phyloP scores from a whole-genome alignment of 2,113 vertebrate species.

The Barnardius zonarius region DNA sequence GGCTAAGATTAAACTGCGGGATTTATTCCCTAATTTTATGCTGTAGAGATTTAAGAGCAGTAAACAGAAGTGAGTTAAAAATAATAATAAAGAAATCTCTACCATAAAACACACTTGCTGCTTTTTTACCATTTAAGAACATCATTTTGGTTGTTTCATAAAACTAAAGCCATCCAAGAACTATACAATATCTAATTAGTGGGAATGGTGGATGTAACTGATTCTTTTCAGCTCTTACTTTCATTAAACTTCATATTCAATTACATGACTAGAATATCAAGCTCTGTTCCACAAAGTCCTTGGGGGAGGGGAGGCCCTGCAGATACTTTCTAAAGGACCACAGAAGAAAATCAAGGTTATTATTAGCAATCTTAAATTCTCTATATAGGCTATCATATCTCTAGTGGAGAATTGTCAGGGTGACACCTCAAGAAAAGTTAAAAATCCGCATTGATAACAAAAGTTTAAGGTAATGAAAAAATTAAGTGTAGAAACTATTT shows the following conservation, averaged over 20 bases:
- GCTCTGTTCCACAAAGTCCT: neutral
- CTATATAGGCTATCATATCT: neutral
- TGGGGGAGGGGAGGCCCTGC: neutral
- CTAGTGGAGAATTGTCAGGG: neutral
- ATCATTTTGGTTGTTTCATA: neutral
- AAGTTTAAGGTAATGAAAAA: neutral
- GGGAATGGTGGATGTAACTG: neutral
- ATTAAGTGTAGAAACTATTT: neutral
- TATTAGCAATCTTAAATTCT: neutral
- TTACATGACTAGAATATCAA: neutral
- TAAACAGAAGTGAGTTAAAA: constrained; percentile 25
- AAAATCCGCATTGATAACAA: neutral
- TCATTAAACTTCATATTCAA: neutral
- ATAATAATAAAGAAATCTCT: neutral
- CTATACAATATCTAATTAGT: neutral
- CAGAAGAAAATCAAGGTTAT: neutral
- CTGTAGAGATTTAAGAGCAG: neutral
- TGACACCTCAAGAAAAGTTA: neutral
- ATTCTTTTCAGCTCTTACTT: neutral
- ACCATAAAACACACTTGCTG: neutral
- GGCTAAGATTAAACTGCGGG: neutral
- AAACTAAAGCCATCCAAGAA: neutral
- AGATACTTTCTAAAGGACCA: neutral
- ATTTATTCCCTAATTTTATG: constrained; percentile 37
- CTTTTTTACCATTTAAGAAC: neutral